Percentiles rank a stretch among this genome's conserved stretches.
These are phyloP conservation scores for Parascotia fuliginaria DNA, from an alignment of 2,888 invertebrate species.

Conservation along the genomic window DNA sequence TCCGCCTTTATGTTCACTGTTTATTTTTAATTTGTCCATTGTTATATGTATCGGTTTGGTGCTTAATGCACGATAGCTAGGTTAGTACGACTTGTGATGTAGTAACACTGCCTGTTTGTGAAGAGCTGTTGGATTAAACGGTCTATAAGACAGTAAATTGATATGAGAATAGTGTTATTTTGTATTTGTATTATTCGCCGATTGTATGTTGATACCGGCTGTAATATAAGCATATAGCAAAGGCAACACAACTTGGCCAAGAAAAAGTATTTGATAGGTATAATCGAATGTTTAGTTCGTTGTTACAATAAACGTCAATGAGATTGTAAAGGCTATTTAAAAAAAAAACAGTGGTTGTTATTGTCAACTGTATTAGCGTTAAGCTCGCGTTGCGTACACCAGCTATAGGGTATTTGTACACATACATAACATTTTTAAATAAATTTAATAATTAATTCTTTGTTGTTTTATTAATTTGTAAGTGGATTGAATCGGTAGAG, in stretches of 20 bases:
- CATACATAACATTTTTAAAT: conserved; percentile 75
- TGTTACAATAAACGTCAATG: conserved; percentile 25
- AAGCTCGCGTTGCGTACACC: conserved; percentile 65
- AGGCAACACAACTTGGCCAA: conserved; percentile 20
- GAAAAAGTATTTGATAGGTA: conserved; percentile 28
- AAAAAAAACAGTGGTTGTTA: conserved; percentile 47
- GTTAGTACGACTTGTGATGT: conserved; percentile 54
- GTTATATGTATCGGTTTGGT: conserved; percentile 41
- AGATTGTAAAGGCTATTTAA: conserved; percentile 36
- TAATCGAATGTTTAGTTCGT: conserved; percentile 34
- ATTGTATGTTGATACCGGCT: conserved; percentile 14
- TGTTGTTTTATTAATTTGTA: no score
- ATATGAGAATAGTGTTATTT: conserved; percentile 40
- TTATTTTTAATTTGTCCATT: conserved; percentile 30
- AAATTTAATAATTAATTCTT: conserved; percentile 58
- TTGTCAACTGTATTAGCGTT: conserved; percentile 44
- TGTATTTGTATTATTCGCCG: conserved; percentile 25
- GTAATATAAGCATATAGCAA: conserved; percentile 15
- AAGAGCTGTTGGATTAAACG: conserved; percentile 50
- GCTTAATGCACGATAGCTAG: conserved; percentile 47
- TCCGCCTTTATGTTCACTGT: conserved; percentile 44
- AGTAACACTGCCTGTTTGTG: conserved; percentile 52
- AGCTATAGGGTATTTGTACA: conserved; percentile 79
- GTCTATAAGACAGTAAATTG: conserved; percentile 65
- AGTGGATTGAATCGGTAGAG: no score